A percentile compares a stretch with the other conserved stretches of the same genome.
These are phyloP conservation scores for Butorides virescens DNA, from an alignment of 2,113 vertebrate species.

Conservation along the genomic window DNA sequence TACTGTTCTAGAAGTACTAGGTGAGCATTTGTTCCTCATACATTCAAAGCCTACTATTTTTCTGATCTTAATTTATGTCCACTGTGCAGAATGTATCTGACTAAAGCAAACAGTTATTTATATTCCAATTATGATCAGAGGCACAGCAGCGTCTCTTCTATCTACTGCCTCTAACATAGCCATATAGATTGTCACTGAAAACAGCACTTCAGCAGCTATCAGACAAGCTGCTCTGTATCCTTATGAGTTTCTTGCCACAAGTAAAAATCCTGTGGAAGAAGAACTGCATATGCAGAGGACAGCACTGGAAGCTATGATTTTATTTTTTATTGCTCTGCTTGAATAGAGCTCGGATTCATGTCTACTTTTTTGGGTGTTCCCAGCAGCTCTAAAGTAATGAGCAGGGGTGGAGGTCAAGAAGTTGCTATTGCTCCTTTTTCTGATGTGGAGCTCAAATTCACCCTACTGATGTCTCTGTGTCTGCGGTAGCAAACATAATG, in stretches of 20 bases:
- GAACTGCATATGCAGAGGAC: neutral
- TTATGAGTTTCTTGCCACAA: neutral
- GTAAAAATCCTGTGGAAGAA: neutral
- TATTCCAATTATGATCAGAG: slow-evolving; percentile 8
- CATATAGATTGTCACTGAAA: neutral
- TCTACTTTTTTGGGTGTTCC: neutral
- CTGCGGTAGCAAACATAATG: neutral
- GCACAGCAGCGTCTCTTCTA: neutral
- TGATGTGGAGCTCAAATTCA: neutral
- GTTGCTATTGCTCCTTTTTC: neutral
- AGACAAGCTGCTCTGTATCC: neutral
- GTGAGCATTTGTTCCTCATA: neutral
- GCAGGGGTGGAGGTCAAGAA: neutral
- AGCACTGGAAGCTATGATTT: neutral
- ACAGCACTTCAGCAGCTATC: neutral
- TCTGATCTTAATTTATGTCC: slow-evolving; percentile 23
- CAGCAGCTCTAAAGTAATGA: neutral
- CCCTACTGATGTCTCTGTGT: neutral
- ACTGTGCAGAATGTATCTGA: neutral
- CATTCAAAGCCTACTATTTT: neutral
- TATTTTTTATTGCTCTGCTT: neutral
- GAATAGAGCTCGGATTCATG: neutral
- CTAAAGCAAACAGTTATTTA: slow-evolving; percentile 28
- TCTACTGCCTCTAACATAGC: neutral
- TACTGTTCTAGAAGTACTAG: neutral